Evolutionary conservation across 2,797 vertebrate genomes (phyloP).

Genomic region (Hipposideros larvatus): DNA sequence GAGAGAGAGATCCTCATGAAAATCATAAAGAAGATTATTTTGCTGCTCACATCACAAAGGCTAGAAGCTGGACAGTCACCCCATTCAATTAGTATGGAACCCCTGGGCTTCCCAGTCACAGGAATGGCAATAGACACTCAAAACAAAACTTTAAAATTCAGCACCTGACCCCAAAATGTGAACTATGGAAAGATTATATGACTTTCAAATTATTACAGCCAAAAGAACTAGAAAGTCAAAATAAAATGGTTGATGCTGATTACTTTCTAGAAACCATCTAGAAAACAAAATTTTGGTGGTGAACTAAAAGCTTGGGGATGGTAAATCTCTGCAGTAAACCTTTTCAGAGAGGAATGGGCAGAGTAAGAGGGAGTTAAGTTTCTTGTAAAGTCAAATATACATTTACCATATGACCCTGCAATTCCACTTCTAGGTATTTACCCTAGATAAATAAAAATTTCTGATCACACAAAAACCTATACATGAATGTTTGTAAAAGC

Average conservation of each 20-base stretch:
- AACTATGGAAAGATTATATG: conserved; percentile 5
- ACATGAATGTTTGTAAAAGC: conserved; percentile 39
- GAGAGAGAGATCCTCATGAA: conserved; percentile 1
- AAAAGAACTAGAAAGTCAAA: conserved; percentile 40
- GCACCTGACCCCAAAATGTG: neutral
- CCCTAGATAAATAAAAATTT: neutral
- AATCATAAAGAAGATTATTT: conserved; percentile 8
- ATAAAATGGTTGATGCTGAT: neutral
- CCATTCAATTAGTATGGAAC: neutral
- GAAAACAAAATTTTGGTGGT: conserved; percentile 4
- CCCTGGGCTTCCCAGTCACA: neutral
- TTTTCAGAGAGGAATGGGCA: conserved; percentile 16
- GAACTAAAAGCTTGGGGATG: conserved; percentile 39
- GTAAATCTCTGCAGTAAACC: neutral
- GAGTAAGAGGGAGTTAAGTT: neutral
- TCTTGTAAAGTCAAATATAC: neutral
- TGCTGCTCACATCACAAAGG: neutral
- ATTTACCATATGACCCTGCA: neutral
- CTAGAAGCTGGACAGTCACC: neutral
- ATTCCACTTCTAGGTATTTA: neutral
- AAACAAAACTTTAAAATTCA: neutral
- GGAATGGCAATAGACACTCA: neutral
- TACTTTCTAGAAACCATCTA: conserved; percentile 39
- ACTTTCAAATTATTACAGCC: conserved; percentile 6
- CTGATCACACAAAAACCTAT: neutral